Conservation (phyloP, 2,888 invertebrate genomes). For the Augiades crinisus region DNA sequence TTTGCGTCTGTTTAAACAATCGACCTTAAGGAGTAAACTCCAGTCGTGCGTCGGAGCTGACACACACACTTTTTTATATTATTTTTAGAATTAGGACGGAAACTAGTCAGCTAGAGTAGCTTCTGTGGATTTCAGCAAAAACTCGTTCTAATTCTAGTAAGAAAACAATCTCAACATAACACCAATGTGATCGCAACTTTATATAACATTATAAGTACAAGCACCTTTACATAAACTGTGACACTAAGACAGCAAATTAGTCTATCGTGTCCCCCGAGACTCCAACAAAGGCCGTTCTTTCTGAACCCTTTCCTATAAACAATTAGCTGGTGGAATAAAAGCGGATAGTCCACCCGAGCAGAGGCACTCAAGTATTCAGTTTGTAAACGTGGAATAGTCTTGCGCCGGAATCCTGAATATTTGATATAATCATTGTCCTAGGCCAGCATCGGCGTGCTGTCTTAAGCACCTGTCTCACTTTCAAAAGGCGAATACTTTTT, state of each 20-base stretch:
- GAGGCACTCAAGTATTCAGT: conserved; percentile 17
- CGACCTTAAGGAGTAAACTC: too few relatives aligned
- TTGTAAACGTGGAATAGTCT: conserved; percentile 24
- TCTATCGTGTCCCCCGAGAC: conserved; percentile 1
- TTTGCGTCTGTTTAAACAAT: too few relatives aligned
- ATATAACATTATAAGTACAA: too few relatives aligned
- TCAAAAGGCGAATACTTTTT: not conserved
- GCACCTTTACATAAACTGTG: too few relatives aligned
- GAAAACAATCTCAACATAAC: too few relatives aligned
- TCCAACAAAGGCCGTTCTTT: not conserved
- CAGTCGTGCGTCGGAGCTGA: too few relatives aligned
- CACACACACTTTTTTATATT: too few relatives aligned
- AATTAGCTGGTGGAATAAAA: conserved; percentile 20
- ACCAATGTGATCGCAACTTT: too few relatives aligned
- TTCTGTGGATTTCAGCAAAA: too few relatives aligned
- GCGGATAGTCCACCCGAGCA: not conserved
- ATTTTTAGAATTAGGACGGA: too few relatives aligned
- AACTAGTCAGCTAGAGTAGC: too few relatives aligned
- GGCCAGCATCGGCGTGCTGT: not conserved
- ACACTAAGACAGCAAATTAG: not conserved
- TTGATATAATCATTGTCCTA: conserved; percentile 24
- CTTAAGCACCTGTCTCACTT: not conserved
- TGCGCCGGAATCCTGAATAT: conserved; percentile 19
- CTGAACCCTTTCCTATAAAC: conserved; percentile 12
- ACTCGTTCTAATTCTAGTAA: too few relatives aligned